phyloP scores from a whole-genome alignment of 2,113 vertebrate species.

The Sturnus vulgaris region DNA sequence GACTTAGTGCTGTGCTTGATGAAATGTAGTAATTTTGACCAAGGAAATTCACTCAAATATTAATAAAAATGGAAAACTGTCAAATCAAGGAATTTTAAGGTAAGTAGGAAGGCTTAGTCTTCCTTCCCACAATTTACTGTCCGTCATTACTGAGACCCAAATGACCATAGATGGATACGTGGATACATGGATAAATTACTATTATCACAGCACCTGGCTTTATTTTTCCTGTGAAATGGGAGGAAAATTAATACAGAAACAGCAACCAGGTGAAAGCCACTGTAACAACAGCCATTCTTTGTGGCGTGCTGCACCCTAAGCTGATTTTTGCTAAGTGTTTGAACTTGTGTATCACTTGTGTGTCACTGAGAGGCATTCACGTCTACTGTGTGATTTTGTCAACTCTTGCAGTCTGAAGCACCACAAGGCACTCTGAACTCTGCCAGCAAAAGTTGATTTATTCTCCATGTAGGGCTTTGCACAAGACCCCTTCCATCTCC shows the following conservation, averaged over 20 bases:
- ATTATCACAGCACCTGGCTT: not conserved
- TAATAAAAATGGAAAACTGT: not conserved
- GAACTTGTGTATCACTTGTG: not conserved
- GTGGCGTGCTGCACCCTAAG: not conserved
- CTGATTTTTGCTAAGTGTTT: not conserved
- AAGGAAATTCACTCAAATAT: not conserved
- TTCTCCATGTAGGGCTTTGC: not conserved
- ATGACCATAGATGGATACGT: not conserved
- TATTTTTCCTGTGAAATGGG: not conserved
- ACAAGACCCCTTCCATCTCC: too few relatives aligned
- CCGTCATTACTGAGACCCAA: not conserved
- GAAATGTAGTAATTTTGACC: not conserved
- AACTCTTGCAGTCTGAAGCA: slow-evolving; percentile 1
- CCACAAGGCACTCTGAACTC: not conserved
- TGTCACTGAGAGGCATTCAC: not conserved
- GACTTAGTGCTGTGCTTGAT: not conserved
- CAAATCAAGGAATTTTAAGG: not conserved
- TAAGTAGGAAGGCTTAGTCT: not conserved
- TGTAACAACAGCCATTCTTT: not conserved
- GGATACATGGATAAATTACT: not conserved
- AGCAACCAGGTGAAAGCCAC: not conserved
- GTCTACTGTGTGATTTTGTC: not conserved
- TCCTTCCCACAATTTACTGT: not conserved
- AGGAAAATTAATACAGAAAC: slow-evolving; percentile 22
- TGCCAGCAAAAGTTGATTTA: not conserved